Evolutionary conservation across 2,113 vertebrate species (phyloP), one percentile per base, ranked within the genome.

Genomic region (Gasterosteus aculeatus): DNA sequence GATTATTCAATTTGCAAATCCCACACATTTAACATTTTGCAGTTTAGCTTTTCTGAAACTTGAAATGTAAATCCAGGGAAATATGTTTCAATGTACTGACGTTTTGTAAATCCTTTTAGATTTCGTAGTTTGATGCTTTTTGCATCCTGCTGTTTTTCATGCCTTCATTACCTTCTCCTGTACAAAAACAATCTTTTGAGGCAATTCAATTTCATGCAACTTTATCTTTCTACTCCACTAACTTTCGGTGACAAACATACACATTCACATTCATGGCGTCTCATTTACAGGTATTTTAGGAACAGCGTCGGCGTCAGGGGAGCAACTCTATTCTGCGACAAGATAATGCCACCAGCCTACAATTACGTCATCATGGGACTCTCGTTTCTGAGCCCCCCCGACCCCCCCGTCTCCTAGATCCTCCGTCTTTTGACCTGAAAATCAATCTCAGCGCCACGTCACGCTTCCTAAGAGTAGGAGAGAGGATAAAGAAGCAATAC

Each of bases 231-330:
- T 60, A 60, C 58, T 60, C 57, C 9, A 59, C 57, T 59, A 31
- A 3, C 26, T 56, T 29, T 57, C 10, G 33, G 29, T 19, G 58
- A 10, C 54, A 16, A 11, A n/a, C 11, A 19, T 60, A 19, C 7
- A 2, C 8, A 2, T 1, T 60, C 4, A 56, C 11, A 74, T 22
- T 62, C 42, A 7, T 57, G 39, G 39, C 72, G 33, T 65, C 51
- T 16, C 61, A 74, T 65, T 57, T 46, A 22, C 61, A 18, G 59
- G 33, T 74, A 65, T 65, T 65, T 74, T 65, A 61, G 51, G 60
- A 74, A 64, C 26, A 18, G 39, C 10, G 26, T 69, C 57, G 46
- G 57, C 33, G 64, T 66, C 64, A n/a, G 46, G 41, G 14, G 60
- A 64, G 65, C 12, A 53, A 22, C 63, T 67, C 29, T 12, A 39